Percentiles rank a stretch among this genome's conserved stretches.
Conservation (phyloP, 64 coral and sea anemone species). For the Montipora efflorescens region DNA sequence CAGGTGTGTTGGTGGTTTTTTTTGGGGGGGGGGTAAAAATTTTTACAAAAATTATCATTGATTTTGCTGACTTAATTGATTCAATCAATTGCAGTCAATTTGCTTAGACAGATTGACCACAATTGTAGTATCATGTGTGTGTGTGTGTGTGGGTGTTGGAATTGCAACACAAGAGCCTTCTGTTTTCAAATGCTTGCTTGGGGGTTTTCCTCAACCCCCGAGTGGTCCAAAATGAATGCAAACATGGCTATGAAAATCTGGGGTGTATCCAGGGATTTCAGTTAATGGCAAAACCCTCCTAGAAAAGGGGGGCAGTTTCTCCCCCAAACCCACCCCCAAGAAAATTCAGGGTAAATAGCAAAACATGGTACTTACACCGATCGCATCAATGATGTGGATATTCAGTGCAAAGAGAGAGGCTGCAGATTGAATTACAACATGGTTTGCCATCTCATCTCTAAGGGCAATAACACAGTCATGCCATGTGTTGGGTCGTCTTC, state of each 20-base stretch:
- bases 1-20: slow-evolving; percentile 11
- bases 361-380: slow-evolving; percentile 33
- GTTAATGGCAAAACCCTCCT: slow-evolving; percentile 32
- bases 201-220: slow-evolving; percentile 24
- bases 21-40: not conserved
- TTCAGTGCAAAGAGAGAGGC: slow-evolving; percentile 43
- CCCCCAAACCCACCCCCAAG: not conserved
- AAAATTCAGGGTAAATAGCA: slow-evolving; percentile 16
- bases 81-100: slow-evolving; percentile 22
- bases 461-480: not conserved
- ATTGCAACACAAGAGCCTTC: slow-evolving; percentile 27
- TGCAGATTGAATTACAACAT: slow-evolving; percentile 51
- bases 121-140: slow-evolving; percentile 22
- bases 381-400: slow-evolving; percentile 35
- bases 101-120: slow-evolving; percentile 7
- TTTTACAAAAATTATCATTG: slow-evolving; percentile 16
- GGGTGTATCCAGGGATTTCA: slow-evolving; percentile 20
- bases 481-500: not conserved
- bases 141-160: slow-evolving; percentile 20
- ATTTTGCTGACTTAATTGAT: slow-evolving; percentile 11
- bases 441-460: slow-evolving; percentile 59
- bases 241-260: slow-evolving; percentile 23
- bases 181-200: slow-evolving; percentile 30
- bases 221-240: slow-evolving; percentile 21
- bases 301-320: slow-evolving; percentile 8